phyloP scores from a whole-genome alignment of 2,797 vertebrate species.

The Protonibea diacanthus region DNA sequence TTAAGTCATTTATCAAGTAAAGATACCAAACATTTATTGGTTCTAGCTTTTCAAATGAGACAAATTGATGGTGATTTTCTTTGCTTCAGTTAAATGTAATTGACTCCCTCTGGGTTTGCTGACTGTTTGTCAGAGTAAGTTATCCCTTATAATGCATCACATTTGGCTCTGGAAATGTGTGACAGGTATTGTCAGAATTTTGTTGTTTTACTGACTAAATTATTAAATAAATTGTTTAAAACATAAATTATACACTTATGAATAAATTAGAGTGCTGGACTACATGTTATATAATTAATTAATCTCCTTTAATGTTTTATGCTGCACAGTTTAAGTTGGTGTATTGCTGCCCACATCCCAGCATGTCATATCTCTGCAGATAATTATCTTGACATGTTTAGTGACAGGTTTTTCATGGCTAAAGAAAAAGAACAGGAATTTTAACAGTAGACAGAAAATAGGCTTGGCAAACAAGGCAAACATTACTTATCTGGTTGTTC shows the following conservation, averaged over 20 bases:
- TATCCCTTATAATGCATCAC: not conserved
- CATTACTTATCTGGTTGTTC: conserved; percentile 37
- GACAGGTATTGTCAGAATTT: not conserved
- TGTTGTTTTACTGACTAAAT: not conserved
- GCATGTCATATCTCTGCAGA: conserved; percentile 23
- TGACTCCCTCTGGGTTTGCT: conserved; percentile 7
- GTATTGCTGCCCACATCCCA: conserved; percentile 20
- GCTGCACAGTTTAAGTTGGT: not conserved
- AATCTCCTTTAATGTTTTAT: not conserved
- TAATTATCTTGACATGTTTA: conserved; percentile 24
- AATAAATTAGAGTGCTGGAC: not conserved
- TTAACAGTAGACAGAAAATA: conserved; percentile 1
- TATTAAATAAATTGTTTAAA: not conserved
- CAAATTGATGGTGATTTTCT: conserved; percentile 27
- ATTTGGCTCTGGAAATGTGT: not conserved
- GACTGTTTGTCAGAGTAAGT: not conserved
- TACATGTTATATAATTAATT: not conserved
- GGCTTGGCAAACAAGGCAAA: conserved; percentile 11
- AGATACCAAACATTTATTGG: conserved; percentile 14
- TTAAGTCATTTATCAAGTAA: conserved; percentile 12
- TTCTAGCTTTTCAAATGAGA: conserved; percentile 25
- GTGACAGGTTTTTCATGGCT: not conserved
- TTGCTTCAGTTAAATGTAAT: conserved; percentile 26
- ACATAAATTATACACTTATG: not conserved
- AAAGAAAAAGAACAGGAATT: conserved; percentile 9